A percentile compares a stretch with the other conserved stretches of the same genome.
Evolutionary conservation across 2,113 vertebrate genomes (phyloP).

Genomic region (Entomyzon cyanotis): DNA sequence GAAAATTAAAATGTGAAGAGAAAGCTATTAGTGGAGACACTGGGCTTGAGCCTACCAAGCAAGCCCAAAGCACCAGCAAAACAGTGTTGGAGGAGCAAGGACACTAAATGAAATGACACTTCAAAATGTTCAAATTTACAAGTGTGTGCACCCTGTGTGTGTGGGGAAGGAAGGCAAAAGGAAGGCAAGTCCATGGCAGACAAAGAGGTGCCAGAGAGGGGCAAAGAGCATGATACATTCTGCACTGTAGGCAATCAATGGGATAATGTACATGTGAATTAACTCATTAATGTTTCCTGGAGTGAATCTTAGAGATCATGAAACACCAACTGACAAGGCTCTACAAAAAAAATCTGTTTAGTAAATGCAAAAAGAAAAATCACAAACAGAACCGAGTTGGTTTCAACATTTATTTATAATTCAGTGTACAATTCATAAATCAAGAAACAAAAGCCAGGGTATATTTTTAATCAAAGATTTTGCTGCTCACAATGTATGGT

Average conservation of each 20-base stretch:
- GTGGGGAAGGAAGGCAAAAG: not conserved
- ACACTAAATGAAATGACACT: not conserved
- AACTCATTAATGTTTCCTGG: slow-evolving; percentile 1
- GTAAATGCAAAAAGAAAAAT: not conserved
- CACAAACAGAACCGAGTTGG: not conserved
- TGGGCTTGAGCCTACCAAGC: not conserved
- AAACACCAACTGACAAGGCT: not conserved
- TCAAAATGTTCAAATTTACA: not conserved
- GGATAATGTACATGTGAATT: not conserved
- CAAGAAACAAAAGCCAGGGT: not conserved
- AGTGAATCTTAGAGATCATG: not conserved
- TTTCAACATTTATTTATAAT: slow-evolving; percentile 58
- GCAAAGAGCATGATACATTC: not conserved
- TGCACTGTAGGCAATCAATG: not conserved
- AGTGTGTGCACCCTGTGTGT: not conserved
- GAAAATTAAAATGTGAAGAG: not conserved
- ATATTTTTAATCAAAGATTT: slow-evolving; percentile 38
- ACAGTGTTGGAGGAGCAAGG: not conserved
- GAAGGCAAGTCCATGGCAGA: not conserved
- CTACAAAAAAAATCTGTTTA: not conserved
- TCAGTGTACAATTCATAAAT: not conserved
- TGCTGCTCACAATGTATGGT: not conserved
- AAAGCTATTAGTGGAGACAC: not conserved
- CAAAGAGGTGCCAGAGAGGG: not conserved
- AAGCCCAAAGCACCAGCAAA: not conserved